Evolutionary conservation across 2,113 vertebrate species (phyloP).

Genomic region (Martes martes): DNA sequence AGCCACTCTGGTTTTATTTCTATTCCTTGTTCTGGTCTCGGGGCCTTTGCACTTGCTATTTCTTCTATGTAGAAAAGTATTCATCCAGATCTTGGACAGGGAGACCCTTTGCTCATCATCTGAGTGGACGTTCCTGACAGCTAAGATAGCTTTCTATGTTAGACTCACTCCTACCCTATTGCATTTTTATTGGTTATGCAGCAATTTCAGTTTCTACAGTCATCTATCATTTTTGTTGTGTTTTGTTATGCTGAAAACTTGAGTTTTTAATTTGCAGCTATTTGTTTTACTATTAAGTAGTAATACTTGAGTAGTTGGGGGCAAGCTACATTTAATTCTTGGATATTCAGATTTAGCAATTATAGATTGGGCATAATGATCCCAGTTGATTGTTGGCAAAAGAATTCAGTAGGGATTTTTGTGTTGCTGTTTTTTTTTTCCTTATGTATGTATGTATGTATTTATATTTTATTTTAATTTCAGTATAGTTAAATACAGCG

Average conservation of each 20-base stretch:
- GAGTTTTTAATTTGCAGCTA: neutral
- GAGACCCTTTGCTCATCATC: neutral
- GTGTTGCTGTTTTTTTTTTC: neutral
- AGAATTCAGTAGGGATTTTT: conserved; percentile 11
- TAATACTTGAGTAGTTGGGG: neutral
- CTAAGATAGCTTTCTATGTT: neutral
- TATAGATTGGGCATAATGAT: neutral
- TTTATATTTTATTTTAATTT: neutral
- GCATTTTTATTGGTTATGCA: neutral
- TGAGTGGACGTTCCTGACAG: neutral
- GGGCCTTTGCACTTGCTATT: neutral
- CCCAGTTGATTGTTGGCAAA: neutral
- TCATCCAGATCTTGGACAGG: neutral
- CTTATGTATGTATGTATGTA: neutral
- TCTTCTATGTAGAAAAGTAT: neutral
- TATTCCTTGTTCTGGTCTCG: neutral
- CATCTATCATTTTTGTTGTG: neutral
- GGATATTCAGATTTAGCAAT: neutral
- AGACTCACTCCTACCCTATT: neutral
- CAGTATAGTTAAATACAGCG: neutral
- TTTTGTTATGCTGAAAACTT: neutral
- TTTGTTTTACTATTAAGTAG: neutral
- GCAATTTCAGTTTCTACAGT: neutral
- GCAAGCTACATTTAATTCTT: neutral
- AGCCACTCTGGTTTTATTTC: neutral